Evolutionary conservation across 2,888 invertebrate genomes (phyloP).

Genomic region (Amblyteles armatorius): DNA sequence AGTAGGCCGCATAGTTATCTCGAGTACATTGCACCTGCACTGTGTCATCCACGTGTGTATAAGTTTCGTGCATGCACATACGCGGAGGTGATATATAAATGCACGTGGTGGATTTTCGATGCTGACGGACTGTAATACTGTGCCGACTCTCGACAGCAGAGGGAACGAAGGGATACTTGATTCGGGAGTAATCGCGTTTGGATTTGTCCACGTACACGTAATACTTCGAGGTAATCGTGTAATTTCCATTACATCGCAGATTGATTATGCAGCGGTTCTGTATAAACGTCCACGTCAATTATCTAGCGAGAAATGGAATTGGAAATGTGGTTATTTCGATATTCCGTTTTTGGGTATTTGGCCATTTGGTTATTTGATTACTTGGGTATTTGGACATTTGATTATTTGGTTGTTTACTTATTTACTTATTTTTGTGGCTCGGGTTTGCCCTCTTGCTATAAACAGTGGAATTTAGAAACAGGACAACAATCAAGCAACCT

Average conservation of each 20-base stretch:
- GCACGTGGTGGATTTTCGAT: not conserved
- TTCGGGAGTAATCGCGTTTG: not conserved
- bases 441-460: too few species aligned
- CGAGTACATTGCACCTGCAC: constrained; percentile 55
- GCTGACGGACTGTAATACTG: not conserved
- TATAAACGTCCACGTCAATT: not conserved
- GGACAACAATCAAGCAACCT: too few species aligned
- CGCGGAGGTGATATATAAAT: not conserved
- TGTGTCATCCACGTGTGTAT: not conserved
- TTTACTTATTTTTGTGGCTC: too few species aligned
- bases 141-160: not conserved
- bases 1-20: constrained; percentile 63
- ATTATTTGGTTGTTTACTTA: too few species aligned
- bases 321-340: not conserved
- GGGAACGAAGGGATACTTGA: constrained; percentile 32
- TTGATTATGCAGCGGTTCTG: not conserved
- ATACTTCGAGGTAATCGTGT: not conserved
- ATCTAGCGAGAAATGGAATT: not conserved
- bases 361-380: too few species aligned
- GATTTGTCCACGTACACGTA: constrained; percentile 9
- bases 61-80: not conserved
- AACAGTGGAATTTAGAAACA: too few species aligned
- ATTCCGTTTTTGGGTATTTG: not conserved
- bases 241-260: not conserved
- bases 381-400: too few species aligned